Percentiles rank a stretch among this genome's conserved stretches.
Conservation (phyloP, 2,113 vertebrate genomes). For the Larimichthys crocea region DNA sequence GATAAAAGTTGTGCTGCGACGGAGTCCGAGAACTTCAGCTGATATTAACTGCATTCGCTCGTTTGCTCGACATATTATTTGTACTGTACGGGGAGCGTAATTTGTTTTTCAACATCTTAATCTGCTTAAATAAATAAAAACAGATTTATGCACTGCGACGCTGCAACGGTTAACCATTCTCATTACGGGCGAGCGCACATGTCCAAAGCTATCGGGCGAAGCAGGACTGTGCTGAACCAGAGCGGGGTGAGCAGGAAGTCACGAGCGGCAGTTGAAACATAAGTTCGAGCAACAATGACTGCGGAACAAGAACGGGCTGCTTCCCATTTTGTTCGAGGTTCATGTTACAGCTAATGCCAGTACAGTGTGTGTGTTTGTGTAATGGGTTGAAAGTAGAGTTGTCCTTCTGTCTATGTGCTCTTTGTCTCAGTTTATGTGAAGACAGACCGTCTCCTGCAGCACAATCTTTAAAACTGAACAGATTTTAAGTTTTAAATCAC, state of each 20-base stretch:
- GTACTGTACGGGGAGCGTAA: slow-evolving; percentile 16
- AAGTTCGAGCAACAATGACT: slow-evolving; percentile 42
- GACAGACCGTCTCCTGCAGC: neutral
- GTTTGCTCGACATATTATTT: slow-evolving; percentile 20
- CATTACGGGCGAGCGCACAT: slow-evolving; percentile 49
- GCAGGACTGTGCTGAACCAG: slow-evolving; percentile 5
- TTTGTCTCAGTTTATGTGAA: neutral
- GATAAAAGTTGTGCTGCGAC: too few relatives aligned
- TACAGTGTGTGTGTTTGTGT: neutral
- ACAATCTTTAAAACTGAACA: neutral
- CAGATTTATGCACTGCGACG: slow-evolving; percentile 30
- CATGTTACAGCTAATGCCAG: slow-evolving; percentile 51
- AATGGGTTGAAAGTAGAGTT: slow-evolving; percentile 15
- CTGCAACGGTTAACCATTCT: slow-evolving; percentile 29
- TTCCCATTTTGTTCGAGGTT: slow-evolving; percentile 12
- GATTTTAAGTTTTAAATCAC: neutral
- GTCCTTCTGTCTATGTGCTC: slow-evolving; percentile 8
- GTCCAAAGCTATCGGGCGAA: slow-evolving; percentile 47
- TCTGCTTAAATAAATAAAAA: slow-evolving; percentile 56
- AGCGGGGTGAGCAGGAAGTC: slow-evolving; percentile 36
- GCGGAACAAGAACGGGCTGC: slow-evolving; percentile 26
- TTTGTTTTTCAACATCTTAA: slow-evolving; percentile 60
- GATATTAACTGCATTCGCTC: slow-evolving; percentile 14
- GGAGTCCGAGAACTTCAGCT: slow-evolving; percentile 2
- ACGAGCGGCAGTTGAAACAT: slow-evolving; percentile 52